These are phyloP conservation scores for Erpetoichthys calabaricus DNA, from an alignment of 2,797 vertebrate species.

Conservation along the genomic window DNA sequence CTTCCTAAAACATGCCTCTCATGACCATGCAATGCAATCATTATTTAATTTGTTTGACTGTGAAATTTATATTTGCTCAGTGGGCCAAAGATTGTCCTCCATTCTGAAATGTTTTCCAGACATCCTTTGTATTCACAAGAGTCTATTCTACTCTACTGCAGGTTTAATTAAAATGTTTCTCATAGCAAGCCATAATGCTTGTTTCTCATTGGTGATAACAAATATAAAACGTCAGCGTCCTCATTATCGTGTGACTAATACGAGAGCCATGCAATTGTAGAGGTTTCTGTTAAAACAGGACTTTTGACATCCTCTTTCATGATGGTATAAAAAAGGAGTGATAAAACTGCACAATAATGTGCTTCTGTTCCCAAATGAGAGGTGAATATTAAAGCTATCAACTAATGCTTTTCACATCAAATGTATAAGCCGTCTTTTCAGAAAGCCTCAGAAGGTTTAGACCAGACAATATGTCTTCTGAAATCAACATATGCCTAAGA, in stretches of 20 bases:
- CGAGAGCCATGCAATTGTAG: too few species aligned
- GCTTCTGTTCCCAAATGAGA: too few species aligned
- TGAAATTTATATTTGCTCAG: constrained; percentile 62
- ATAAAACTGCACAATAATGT: too few species aligned
- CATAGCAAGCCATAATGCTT: not conserved
- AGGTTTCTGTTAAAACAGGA: too few species aligned
- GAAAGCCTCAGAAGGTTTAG: too few species aligned
- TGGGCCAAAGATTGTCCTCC: constrained; percentile 25
- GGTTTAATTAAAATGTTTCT: constrained; percentile 8
- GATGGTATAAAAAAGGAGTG: too few species aligned
- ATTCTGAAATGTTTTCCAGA: not conserved
- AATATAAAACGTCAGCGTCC: not conserved
- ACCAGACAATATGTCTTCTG: too few species aligned
- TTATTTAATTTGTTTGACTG: constrained; percentile 75
- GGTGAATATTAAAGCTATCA: too few species aligned
- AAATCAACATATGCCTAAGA: too few species aligned
- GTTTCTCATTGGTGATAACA: not conserved
- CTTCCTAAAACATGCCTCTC: constrained; percentile 70
- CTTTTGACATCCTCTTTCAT: too few species aligned
- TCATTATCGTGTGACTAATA: not conserved
- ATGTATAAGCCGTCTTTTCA: too few species aligned
- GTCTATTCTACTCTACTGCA: not conserved
- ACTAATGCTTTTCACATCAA: too few species aligned
- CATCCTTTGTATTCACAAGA: not conserved
- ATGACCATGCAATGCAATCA: constrained; percentile 60